These are phyloP conservation scores for Epirrhoe alternata DNA, from an alignment of 2,888 invertebrate genomes.

Conservation along the genomic window DNA sequence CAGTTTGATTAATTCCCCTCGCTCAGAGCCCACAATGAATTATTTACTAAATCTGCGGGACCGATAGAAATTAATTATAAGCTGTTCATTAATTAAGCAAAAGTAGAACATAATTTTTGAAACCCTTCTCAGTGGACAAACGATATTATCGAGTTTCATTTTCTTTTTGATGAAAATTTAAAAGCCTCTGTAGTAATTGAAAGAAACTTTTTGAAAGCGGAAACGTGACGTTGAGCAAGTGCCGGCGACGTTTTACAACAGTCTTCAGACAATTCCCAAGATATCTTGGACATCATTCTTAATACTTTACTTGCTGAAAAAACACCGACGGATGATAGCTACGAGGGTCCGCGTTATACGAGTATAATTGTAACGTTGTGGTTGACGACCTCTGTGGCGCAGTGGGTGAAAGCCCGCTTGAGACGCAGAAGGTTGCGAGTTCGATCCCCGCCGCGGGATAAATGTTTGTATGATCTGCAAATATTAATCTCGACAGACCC, in stretches of 20 bases:
- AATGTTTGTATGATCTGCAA: too few species aligned
- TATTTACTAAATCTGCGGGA: slow-evolving; percentile 39
- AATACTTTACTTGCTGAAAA: background rate
- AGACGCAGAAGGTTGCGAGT: too few species aligned
- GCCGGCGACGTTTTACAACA: background rate
- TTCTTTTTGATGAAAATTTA: slow-evolving; percentile 16
- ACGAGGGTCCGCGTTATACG: too few species aligned
- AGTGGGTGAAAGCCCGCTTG: too few species aligned
- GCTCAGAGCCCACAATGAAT: slow-evolving; percentile 32
- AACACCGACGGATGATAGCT: background rate
- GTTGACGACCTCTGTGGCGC: too few species aligned
- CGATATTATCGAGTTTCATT: slow-evolving; percentile 23
- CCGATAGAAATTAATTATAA: slow-evolving; percentile 43
- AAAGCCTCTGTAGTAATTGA: slow-evolving; percentile 14
- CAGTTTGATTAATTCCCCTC: slow-evolving; percentile 36
- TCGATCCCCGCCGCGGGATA: too few species aligned
- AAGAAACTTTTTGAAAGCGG: slow-evolving; percentile 11
- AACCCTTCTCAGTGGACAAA: slow-evolving; percentile 33
- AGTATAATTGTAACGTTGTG: too few species aligned
- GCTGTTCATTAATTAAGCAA: slow-evolving; percentile 41
- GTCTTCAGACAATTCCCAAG: background rate
- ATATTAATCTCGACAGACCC: too few species aligned
- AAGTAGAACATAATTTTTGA: slow-evolving; percentile 39
- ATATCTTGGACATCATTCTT: background rate
- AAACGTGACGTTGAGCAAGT: slow-evolving; percentile 19